Evolutionary conservation across 2,888 invertebrate genomes (phyloP).

Genomic region (Acrocyrtus sp.): DNA sequence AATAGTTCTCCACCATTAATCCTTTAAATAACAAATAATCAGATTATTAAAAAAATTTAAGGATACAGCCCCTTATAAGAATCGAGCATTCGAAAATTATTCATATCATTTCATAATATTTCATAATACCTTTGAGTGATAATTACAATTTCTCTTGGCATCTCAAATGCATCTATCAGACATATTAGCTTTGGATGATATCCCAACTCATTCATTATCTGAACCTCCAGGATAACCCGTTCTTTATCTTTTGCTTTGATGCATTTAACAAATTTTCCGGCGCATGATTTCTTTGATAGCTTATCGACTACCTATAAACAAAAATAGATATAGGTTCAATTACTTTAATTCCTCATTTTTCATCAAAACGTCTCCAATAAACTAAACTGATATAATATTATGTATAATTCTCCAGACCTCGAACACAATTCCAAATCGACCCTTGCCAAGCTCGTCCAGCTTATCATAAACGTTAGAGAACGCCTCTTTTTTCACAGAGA

Average conservation of each 20-base stretch:
- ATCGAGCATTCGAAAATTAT: too few species aligned
- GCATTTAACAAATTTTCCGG: slow-evolving; percentile 85
- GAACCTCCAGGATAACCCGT: slow-evolving; percentile 83
- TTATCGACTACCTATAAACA: slow-evolving; percentile 72
- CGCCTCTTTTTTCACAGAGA: slow-evolving; percentile 35
- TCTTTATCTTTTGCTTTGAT: slow-evolving; percentile 78
- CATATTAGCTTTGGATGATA: slow-evolving; percentile 85
- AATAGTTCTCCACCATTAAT: slow-evolving; percentile 94
- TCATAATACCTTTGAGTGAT: slow-evolving; percentile 95
- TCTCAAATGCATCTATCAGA: slow-evolving; percentile 83
- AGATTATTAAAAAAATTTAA: background rate
- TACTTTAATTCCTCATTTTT: too few species aligned
- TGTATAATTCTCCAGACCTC: too few species aligned
- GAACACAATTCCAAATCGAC: slow-evolving; percentile 78
- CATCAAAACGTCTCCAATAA: too few species aligned
- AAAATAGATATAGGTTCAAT: background rate
- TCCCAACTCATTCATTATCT: slow-evolving; percentile 84
- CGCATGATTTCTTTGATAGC: slow-evolving; percentile 73
- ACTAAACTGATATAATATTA: background rate
- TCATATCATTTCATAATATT: too few species aligned
- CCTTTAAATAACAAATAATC: too few species aligned
- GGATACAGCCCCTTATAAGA: too few species aligned
- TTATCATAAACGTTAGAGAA: slow-evolving; percentile 66
- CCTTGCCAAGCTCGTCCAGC: slow-evolving; percentile 80
- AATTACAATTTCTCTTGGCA: slow-evolving; percentile 80